Conservation (phyloP, 2,888 invertebrate species). For the Leptinotarsa juncta region DNA sequence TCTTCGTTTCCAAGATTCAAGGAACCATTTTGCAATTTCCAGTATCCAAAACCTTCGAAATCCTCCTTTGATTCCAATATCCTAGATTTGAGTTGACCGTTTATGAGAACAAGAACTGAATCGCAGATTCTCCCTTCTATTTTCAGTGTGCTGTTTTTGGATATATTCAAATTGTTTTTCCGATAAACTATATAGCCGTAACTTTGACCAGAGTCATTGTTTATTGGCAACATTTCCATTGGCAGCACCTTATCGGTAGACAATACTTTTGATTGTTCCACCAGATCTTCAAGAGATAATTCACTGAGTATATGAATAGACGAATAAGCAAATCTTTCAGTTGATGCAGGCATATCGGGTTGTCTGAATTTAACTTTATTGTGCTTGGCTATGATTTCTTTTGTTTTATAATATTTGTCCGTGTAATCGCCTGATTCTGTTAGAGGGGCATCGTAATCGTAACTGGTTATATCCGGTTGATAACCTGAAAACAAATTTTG, state of each 20-base stretch:
- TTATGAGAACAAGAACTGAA: conserved; percentile 66
- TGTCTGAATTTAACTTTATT: conserved; percentile 54
- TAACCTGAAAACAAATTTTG: conserved; percentile 52
- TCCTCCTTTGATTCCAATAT: background rate
- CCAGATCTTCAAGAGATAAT: conserved; percentile 23
- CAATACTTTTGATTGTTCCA: background rate
- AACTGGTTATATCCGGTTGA: conserved; percentile 59
- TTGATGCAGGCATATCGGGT: conserved; percentile 59
- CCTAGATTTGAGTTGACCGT: conserved; percentile 60
- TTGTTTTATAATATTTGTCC: conserved; percentile 73
- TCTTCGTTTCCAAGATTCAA: conserved; percentile 46
- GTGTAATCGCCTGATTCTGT: conserved; percentile 91
- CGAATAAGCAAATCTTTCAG: conserved; percentile 58
- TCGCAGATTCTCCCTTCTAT: conserved; percentile 66
- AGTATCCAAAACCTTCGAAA: conserved; percentile 42
- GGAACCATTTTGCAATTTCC: conserved; percentile 52
- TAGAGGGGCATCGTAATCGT: conserved; percentile 85
- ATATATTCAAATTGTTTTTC: conserved; percentile 56
- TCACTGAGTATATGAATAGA: conserved; percentile 39
- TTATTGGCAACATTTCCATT: conserved; percentile 60
- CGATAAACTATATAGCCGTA: conserved; percentile 71
- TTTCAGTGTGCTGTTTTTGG: conserved; percentile 54
- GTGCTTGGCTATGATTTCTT: conserved; percentile 66
- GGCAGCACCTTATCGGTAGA: conserved; percentile 41
- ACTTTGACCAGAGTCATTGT: conserved; percentile 67